Evolutionary conservation across 2,888 invertebrate species (phyloP).

Genomic region (Cerceris rybyensis): DNA sequence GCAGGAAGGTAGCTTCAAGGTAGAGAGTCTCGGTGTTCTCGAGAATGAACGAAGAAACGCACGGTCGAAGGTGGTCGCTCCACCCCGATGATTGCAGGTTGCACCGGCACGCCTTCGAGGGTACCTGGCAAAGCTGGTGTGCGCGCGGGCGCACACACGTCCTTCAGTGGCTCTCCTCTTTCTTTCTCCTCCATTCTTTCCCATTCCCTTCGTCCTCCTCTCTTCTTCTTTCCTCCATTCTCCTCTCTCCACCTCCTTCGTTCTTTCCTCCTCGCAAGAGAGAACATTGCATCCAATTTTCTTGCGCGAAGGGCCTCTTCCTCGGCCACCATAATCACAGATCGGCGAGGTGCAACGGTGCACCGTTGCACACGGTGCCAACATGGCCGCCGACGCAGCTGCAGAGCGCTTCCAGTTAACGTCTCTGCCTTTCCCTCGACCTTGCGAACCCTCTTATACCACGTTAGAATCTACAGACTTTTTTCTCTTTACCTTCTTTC

Average conservation of each 20-base stretch:
- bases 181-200: too few relatives aligned
- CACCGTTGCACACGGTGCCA: conserved; percentile 73
- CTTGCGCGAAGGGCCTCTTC: conserved; percentile 69
- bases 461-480: conserved; percentile 16
- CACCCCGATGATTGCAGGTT: conserved; percentile 82
- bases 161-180: neutral
- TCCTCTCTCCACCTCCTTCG: too few relatives aligned
- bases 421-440: conserved; percentile 22
- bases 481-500: neutral
- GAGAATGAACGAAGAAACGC: conserved; percentile 43
- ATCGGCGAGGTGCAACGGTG: conserved; percentile 66
- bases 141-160: conserved; percentile 42
- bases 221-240: too few relatives aligned
- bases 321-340: conserved; percentile 79
- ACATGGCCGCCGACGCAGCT: conserved; percentile 73
- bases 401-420: conserved; percentile 32
- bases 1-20: conserved; percentile 23
- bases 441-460: neutral
- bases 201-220: too few relatives aligned
- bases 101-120: conserved; percentile 77
- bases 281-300: conserved; percentile 75
- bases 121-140: conserved; percentile 49
- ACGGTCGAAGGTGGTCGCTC: conserved; percentile 74
- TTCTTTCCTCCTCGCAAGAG: conserved; percentile 20
- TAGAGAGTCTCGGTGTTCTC: conserved; percentile 30